phyloP scores from a whole-genome alignment of 1,140 invertebrate genomes.

The Drosophila ohnishii region DNA sequence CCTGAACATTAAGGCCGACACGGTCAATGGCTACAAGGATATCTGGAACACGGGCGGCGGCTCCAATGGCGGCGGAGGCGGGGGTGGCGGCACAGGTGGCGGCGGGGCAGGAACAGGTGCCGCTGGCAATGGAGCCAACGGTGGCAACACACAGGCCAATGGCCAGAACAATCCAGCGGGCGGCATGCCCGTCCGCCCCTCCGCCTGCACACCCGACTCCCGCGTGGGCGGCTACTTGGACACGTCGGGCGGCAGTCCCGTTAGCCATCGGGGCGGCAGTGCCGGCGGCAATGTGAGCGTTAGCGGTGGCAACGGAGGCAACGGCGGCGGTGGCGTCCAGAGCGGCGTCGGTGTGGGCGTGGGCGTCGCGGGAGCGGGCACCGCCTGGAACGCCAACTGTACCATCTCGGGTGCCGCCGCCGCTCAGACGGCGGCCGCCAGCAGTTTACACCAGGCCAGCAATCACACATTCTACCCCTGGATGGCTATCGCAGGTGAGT shows the following conservation, averaged over 20 bases:
- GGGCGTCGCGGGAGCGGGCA: slow-evolving; percentile 85
- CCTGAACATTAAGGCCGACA: slow-evolving; percentile 85
- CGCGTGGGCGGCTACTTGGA: slow-evolving; percentile 87
- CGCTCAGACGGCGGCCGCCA: slow-evolving; percentile 90
- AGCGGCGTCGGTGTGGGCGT: slow-evolving; percentile 87
- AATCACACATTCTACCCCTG: slow-evolving; percentile 98
- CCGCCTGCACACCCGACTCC: slow-evolving; percentile 93
- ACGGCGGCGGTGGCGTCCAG: slow-evolving; percentile 73
- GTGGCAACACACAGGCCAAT: slow-evolving; percentile 68
- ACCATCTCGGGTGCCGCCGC: slow-evolving; percentile 85
- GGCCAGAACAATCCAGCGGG: slow-evolving; percentile 85
- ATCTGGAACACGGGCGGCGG: slow-evolving; percentile 87
- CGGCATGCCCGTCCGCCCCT: slow-evolving; percentile 88
- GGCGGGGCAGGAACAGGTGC: slow-evolving; percentile 74
- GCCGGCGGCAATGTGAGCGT: slow-evolving; percentile 88
- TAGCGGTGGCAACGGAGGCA: slow-evolving; percentile 87
- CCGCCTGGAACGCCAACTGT: slow-evolving; percentile 83
- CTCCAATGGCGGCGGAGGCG: slow-evolving; percentile 83
- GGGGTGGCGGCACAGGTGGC: slow-evolving; percentile 62
- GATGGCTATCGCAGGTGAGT: slow-evolving; percentile 99
- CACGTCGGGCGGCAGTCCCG: slow-evolving; percentile 88
- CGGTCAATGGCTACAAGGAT: slow-evolving; percentile 85
- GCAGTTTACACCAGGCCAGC: slow-evolving; percentile 93
- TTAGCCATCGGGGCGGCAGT: slow-evolving; percentile 87
- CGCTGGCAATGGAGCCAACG: slow-evolving; percentile 76